Evolutionary conservation across 2,113 vertebrate genomes (phyloP).

Genomic region (Brachyhypopomus gauderio): DNA sequence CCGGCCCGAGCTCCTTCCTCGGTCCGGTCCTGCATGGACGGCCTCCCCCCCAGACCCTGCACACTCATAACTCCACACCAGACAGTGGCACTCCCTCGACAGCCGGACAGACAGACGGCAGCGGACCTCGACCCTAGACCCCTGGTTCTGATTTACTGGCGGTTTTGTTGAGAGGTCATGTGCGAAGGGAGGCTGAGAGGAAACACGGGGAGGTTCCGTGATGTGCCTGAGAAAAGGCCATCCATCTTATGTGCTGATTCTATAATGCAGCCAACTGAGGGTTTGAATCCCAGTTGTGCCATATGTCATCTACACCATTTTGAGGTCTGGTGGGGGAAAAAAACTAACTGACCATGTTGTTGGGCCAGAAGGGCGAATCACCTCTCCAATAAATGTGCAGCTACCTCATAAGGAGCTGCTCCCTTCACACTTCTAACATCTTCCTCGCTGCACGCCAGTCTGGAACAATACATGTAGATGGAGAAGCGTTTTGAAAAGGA

Average conservation of each 20-base stretch:
- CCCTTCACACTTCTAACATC: background rate
- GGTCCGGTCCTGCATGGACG: constrained; percentile 10
- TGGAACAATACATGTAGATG: background rate
- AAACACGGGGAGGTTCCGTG: background rate
- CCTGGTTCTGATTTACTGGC: constrained; percentile 59
- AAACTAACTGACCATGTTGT: no score
- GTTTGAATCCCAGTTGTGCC: background rate
- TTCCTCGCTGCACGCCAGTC: background rate
- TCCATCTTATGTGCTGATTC: background rate
- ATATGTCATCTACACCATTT: background rate
- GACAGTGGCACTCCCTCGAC: constrained; percentile 25
- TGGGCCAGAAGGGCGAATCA: background rate
- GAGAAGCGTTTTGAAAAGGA: background rate
- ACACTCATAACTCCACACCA: constrained; percentile 53
- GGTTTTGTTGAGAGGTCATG: constrained; percentile 51
- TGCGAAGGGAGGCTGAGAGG: background rate
- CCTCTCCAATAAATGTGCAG: no score
- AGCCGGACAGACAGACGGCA: constrained; percentile 8
- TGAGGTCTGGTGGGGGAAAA: background rate
- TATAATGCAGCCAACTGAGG: background rate
- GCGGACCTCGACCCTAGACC: constrained; percentile 56
- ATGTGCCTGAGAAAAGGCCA: background rate
- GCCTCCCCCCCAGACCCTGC: constrained; percentile 35
- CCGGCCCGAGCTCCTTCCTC: constrained; percentile 29
- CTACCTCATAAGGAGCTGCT: background rate